Base-by-base conservation (phyloP, 2,113 vertebrate species). In the Pelusios castaneus region DNA sequence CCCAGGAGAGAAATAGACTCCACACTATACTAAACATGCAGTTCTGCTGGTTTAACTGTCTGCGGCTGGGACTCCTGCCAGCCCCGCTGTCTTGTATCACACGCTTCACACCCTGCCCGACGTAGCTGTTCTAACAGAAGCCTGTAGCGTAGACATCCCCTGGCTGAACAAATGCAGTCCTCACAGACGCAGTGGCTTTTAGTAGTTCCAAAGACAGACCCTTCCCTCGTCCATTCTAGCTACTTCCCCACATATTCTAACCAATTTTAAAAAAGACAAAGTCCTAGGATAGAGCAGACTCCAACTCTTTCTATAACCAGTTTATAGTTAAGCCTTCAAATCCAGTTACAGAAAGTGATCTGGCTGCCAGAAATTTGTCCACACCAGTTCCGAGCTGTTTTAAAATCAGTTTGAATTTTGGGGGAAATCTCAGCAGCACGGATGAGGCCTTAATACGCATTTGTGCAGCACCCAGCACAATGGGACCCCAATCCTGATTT, bases 111-210 rank as follows among this genome's bases (percentile, higher is more conserved):
- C 25, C 63, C 19, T 22, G 63, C 17, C 63, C 21, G 8, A 38
- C 63, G 22, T 5, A 63, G 17, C 17, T 10, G 34, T 60, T 12
- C 58, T 34, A 29, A 31, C 58, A 60, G 58, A 17, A 70, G n/a
- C 34, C 9, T 70, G 8, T 38, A 70, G 63, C n/a, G 21, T 21
- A 70, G n/a, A 70, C 9, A 38, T 38, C 8, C 9, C n/a, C 17
- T 22, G 21, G 16, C 10, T 8, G 73, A 95, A 82, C 94, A 90
- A 94, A 93, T 91, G 92, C 84, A 41, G 45, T 2, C 12, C 77
- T 90, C 94, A 90, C 87, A 77, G 87, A 89, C 84, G 85, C 84
- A 8, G 55, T 25, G 27, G 91, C 63, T 92, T 92, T 73, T 80
- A 82, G 31, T 41, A 1, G 47, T 6, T n/a, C 94, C 88, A 93